Base-by-base conservation (phyloP, 2,888 invertebrate species). In the Trissoscelio sp. region DNA sequence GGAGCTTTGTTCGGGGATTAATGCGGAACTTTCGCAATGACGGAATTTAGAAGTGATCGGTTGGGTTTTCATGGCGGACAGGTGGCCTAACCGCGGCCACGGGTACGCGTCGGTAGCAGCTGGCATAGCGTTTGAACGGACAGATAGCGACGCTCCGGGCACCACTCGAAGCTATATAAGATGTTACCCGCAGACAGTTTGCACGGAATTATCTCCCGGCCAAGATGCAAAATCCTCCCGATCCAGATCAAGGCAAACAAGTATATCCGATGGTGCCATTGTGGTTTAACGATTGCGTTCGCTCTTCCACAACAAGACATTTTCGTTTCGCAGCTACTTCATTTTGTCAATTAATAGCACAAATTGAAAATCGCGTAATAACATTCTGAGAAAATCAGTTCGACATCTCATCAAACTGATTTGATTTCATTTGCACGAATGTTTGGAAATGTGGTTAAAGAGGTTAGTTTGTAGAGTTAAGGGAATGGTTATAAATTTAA, bases 211-310 rank as follows among this genome's bases (percentile, higher is more conserved):
- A 78, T 67, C 62, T 73, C 44, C 22, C 73, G 42, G 34, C 66
- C 81, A 73, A 78, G 73, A 81, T 73, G 69, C 81, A 62, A 73
- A 81, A 78, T 78, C 78, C 81, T 57, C 48, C 31, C 62, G 69
- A 81, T 74, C 64, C 78, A 58, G 74, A 81, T 81, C 78, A 69
- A 69, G 73, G 74, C 78, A 64, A 81, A 74, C 78, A 70, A 72
- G 75, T 80, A 66, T 53, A 80, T 80, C 37, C 64, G 42, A 51
- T 48, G 57, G 24, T 39, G 53, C 70, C 62, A 64, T 69, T 69
- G 80, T 74, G 80, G 62, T 46, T 72, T 60, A 79, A 57, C 62
- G 79, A 79, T 73, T 74, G 51, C 66, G 22, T 62, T 44, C 20
- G 78, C 57, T 67, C 51, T 9, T 51, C 58, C 58, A 16, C 51